Conservation (phyloP, 2,797 vertebrate genomes). For the Tinamus major region DNA sequence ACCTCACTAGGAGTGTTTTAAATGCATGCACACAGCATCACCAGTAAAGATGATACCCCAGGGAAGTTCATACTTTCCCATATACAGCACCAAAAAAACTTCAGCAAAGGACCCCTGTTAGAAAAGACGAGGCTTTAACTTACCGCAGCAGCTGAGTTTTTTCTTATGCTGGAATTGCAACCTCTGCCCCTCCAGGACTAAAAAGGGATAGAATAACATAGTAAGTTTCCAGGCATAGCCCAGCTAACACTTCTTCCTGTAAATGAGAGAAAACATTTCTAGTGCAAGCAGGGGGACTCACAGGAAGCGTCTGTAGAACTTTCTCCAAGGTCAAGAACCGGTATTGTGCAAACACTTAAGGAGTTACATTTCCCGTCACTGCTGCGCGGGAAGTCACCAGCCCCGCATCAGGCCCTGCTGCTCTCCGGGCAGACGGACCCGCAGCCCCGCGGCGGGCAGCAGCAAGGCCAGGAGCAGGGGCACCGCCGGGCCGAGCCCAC, state of each 20-base stretch:
- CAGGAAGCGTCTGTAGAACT: neutral
- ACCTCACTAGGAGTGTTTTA: fast-evolving
- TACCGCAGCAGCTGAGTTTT: neutral
- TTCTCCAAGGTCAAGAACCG: too few species aligned
- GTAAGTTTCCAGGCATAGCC: neutral
- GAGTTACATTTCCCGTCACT: neutral
- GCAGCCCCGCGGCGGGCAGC: too few species aligned
- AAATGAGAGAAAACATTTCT: neutral
- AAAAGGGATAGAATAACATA: fast-evolving
- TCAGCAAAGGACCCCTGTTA: too few species aligned
- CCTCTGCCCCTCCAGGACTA: neutral
- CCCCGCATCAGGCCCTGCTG: neutral
- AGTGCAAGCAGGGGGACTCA: fast-evolving
- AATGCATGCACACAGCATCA: fast-evolving
- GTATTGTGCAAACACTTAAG: too few species aligned
- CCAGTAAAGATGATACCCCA: fast-evolving
- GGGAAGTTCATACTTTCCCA: too few species aligned
- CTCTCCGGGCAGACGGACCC: too few species aligned
- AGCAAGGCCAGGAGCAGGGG: too few species aligned
- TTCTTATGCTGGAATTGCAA: fast-evolving
- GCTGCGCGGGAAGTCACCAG: neutral
- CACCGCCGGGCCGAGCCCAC: too few species aligned
- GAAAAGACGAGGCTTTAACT: neutral
- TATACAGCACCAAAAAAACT: fast-evolving
- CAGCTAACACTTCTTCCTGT: fast-evolving